Base-by-base conservation (phyloP, 2,797 vertebrate genomes). In the Microtus californicus region DNA sequence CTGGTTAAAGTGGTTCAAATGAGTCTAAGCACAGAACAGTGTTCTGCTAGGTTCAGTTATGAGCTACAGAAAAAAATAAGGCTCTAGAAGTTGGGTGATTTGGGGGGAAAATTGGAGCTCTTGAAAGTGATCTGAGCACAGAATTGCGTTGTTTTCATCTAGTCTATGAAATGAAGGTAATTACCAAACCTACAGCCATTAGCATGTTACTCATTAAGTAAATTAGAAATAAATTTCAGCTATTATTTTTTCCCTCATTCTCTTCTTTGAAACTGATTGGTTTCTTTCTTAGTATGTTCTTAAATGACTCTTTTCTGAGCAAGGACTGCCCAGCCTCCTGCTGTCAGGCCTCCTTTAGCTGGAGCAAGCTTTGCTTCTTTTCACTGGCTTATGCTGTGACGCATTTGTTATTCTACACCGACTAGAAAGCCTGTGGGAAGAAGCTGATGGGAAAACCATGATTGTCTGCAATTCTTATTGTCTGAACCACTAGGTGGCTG, bases 191-290 rank as follows among this genome's bases (percentile, higher is more conserved):
- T 43, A 40, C 29, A 87, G 78, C 13, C 27, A 82, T 56, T 71
- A 71, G 4, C 77, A 31, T 90, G 71, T 78, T 71, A 83, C 37
- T 90, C 78, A 92, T n/a, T 69, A 92, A 85, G 27, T 71, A 54
- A 93, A 83, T 73, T 94, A 91, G 45, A 96, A 91, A 93, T 76
- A 76, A 34, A 76, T 77, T 76, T 94, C 34, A 65, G 29, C 67
- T 79, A 15, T 74, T 67, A 19, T 19, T 21, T 21, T 95, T 89
- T 94, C 76, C 29, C 34, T 90, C 56, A 71, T 81, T 93, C 45
- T 65, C 61, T 89, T 93, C 80, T 65, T 92, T 59, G 85, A 63
- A 78, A 51, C n/a, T 63, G 63, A n/a, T 27, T 59, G 31, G 79
- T 27, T 74, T 94, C n/a, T 86, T 73, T 43, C 21, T 89, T 56